These are phyloP conservation scores for Propithecus perrieri DNA, from an alignment of 2,797 vertebrate genomes.

Conservation along the genomic window DNA sequence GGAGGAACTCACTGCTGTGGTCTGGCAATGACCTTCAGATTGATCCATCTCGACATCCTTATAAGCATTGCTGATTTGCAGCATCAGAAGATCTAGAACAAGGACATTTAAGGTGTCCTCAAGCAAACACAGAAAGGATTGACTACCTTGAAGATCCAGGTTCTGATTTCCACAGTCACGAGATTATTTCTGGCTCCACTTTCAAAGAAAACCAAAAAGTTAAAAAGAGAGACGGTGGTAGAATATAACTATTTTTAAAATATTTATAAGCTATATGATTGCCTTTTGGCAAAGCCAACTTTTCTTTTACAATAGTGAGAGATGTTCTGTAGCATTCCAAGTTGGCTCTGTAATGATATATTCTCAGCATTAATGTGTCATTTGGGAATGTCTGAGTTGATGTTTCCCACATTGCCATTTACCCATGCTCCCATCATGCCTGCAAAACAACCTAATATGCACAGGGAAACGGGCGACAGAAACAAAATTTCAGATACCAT, in stretches of 20 bases:
- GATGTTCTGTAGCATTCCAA: slow-evolving; percentile 76
- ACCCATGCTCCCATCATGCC: slow-evolving; percentile 51
- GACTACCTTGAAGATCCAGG: not conserved
- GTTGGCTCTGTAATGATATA: slow-evolving; percentile 75
- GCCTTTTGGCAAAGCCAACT: slow-evolving; percentile 26
- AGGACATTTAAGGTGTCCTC: not conserved
- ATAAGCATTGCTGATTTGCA: not conserved
- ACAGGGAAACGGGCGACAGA: not conserved
- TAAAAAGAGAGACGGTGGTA: not conserved
- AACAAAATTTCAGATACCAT: slow-evolving; percentile 19
- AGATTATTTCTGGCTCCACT: slow-evolving; percentile 53
- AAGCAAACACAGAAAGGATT: not conserved
- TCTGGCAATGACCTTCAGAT: not conserved
- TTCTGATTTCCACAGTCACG: slow-evolving; percentile 23
- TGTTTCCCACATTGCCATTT: slow-evolving; percentile 77
- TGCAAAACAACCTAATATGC: slow-evolving; percentile 58
- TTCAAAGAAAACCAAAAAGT: slow-evolving; percentile 48
- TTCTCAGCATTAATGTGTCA: slow-evolving; percentile 80
- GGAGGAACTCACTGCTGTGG: not conserved
- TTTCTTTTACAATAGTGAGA: slow-evolving; percentile 62
- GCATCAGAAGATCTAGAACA: not conserved
- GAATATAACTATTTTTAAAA: slow-evolving; percentile 38
- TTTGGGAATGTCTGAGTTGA: slow-evolving; percentile 79
- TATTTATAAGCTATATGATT: slow-evolving; percentile 26
- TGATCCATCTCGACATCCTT: not conserved